Evolutionary conservation across 2,113 vertebrate species (phyloP).

Genomic region (Vombatus ursinus): DNA sequence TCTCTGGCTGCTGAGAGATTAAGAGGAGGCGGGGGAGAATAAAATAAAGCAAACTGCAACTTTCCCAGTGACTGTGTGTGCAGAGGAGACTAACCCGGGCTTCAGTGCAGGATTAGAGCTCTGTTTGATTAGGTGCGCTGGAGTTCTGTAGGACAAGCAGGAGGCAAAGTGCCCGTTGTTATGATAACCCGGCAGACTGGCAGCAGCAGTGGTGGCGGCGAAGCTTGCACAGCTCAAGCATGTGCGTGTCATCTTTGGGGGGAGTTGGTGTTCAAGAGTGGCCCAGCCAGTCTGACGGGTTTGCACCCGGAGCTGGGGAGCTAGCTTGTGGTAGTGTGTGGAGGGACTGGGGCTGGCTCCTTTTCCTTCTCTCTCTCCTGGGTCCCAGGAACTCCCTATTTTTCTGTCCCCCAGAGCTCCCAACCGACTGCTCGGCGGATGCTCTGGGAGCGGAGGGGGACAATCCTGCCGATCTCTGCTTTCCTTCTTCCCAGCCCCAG

Average conservation of each 20-base stretch:
- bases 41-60: constrained; percentile 46
- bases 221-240: constrained; percentile 79
- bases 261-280: constrained; percentile 83
- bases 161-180: constrained; percentile 78
- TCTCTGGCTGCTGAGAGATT: not conserved
- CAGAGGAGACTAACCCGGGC: constrained; percentile 52
- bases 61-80: constrained; percentile 31
- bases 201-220: constrained; percentile 64
- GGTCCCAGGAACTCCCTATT: constrained; percentile 26
- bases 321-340: constrained; percentile 76
- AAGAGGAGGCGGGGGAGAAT: not conserved
- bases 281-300: constrained; percentile 93
- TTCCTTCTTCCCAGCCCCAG: not conserved
- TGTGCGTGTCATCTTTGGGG: constrained; percentile 77
- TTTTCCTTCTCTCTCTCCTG: constrained; percentile 46
- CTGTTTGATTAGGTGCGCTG: constrained; percentile 57
- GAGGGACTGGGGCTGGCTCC: constrained; percentile 74
- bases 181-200: constrained; percentile 75
- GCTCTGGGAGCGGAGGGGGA: not conserved
- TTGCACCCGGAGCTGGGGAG: constrained; percentile 80
- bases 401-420: not conserved
- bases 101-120: constrained; percentile 61
- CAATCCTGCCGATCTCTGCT: not conserved
- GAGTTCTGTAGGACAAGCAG: constrained; percentile 76
- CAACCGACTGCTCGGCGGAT: not conserved